Base-by-base conservation (phyloP, 2,113 vertebrate genomes). In the Stomatorhinus ivindoensis region DNA sequence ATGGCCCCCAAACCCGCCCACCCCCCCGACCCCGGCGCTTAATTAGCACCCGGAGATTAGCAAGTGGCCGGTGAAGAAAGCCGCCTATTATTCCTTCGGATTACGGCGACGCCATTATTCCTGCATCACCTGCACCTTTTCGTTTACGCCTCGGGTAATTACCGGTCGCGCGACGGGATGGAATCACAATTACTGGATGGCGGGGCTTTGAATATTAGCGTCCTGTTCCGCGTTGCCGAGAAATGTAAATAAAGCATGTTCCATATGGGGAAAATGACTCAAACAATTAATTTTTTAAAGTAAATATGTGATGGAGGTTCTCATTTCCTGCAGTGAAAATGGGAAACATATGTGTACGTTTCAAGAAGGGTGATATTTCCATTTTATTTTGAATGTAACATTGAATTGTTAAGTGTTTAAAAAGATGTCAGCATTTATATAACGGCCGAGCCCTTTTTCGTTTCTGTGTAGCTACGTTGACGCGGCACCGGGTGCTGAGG, bases 31-130 rank as follows among this genome's bases (percentile, higher is more conserved):
- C 44, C 42, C 44, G 53, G n/a, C 85, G 86, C 89, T 90, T 92
- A 92, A 93, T 93, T 92, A 92, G 89, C 21, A 80, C 51, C 88
- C 89, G 61, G 90, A 92, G 91, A 91, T 93, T 93, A 92, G 87
- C 21, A 24, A 69, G 86, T 82, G 91, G 76, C 88, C 88, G 87
- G 87, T 50, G 73, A 89, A 89, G 90, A 92, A 93, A 91, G 90
- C 87, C 87, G 50, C 76, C 87, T 84, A 90, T 92, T 91, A 93
- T 92, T 90, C 88, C 50, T 27, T 47, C 51, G 88, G 90, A 91
- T 91, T 86, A 89, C 87, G 76, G 76, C 76, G 90, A 87, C 76
- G 89, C 91, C 88, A 58, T 90, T 89, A 84, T 90, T 89, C 61
- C 3, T 50, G 88, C 90, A 73, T 90, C 87, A 86, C 91, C 90